phyloP scores from a whole-genome alignment of 2,888 invertebrate genomes.

The Sesia apiformis region DNA sequence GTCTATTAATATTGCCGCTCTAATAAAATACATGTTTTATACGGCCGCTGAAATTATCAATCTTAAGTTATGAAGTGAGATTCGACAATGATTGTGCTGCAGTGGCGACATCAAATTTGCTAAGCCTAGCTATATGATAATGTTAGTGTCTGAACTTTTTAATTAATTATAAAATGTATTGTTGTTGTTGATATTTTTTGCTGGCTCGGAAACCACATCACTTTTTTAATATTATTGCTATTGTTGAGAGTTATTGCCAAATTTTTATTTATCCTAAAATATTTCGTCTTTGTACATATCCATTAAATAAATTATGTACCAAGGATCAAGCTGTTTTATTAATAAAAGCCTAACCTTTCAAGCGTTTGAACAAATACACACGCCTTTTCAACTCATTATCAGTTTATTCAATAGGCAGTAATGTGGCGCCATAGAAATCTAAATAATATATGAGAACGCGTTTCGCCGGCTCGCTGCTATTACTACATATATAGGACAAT shows the following conservation, averaged over 20 bases:
- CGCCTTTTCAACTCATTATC: too few species aligned
- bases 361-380: constrained; percentile 4
- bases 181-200: constrained; percentile 59
- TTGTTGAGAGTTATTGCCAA: constrained; percentile 69
- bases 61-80: too few species aligned
- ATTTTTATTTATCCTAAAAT: constrained; percentile 65
- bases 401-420: too few species aligned
- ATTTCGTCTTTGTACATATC: constrained; percentile 70
- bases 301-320: constrained; percentile 70
- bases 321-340: constrained; percentile 39
- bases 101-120: constrained; percentile 24
- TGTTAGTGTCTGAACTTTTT: constrained; percentile 37
- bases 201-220: constrained; percentile 51
- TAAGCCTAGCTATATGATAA: constrained; percentile 9
- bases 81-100: neutral
- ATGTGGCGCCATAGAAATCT: too few species aligned
- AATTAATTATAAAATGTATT: constrained; percentile 41
- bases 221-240: constrained; percentile 43
- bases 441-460: too few species aligned
- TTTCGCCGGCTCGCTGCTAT: too few species aligned
- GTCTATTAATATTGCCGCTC: too few species aligned
- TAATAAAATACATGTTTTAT: too few species aligned
- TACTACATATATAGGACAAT: too few species aligned
- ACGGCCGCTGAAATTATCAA: too few species aligned
- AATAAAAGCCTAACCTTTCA: neutral